phyloP scores from a whole-genome alignment of 2,797 vertebrate species.

The Manis pentadactyla region DNA sequence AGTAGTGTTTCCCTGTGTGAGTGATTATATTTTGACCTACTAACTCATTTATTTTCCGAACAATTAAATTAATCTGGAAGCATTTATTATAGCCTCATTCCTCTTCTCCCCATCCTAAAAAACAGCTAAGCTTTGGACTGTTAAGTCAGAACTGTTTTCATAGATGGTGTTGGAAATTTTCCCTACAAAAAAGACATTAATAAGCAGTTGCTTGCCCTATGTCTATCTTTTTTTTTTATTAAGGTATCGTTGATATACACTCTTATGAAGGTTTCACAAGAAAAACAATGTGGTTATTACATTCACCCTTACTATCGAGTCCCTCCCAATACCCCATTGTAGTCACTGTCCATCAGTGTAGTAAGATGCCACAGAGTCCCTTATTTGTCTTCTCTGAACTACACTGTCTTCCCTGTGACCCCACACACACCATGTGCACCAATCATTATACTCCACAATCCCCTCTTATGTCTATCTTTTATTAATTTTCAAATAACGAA shows the following conservation, averaged over 20 bases:
- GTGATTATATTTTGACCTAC: not conserved
- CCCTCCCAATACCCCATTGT: too few species aligned
- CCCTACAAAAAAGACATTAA: not conserved
- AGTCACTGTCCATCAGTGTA: too few species aligned
- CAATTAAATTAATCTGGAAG: not conserved
- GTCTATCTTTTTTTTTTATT: not conserved
- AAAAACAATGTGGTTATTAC: too few species aligned
- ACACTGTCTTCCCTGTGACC: too few species aligned
- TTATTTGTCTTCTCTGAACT: too few species aligned
- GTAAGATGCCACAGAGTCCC: too few species aligned
- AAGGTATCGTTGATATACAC: too few species aligned
- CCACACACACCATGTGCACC: too few species aligned
- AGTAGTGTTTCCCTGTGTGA: conserved; percentile 2
- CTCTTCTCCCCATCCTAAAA: not conserved
- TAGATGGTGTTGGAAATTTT: not conserved
- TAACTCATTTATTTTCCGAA: conserved; percentile 34
- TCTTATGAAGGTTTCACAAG: too few species aligned
- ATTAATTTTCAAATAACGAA: conserved; percentile 23
- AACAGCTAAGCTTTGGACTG: not conserved
- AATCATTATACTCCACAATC: too few species aligned
- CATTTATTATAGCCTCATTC: not conserved
- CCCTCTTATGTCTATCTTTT: not conserved
- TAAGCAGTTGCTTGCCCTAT: not conserved
- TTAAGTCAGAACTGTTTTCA: not conserved
- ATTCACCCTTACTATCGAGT: too few species aligned